Base-by-base conservation (phyloP, 1,140 invertebrate genomes). In the Aphelenchoides fujianensis region DNA sequence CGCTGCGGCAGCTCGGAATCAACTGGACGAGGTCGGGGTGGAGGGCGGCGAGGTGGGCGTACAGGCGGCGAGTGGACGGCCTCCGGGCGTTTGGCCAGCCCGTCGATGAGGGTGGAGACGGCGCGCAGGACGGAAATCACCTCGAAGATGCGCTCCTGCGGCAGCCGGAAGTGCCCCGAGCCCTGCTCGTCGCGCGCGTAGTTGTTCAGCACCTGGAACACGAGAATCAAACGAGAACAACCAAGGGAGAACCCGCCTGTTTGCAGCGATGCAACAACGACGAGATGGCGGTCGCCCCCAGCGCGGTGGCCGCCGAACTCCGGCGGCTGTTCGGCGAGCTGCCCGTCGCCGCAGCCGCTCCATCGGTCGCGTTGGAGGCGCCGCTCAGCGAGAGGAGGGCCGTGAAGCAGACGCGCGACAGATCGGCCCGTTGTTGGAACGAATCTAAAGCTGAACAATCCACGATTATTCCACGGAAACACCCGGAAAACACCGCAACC, bases 381-480 rank as follows among this genome's bases (percentile, higher is more conserved):
- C 63, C 69, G 32, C 76, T 77, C 23, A 80, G 69, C 3, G 82
- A 80, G n/a, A 83, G 71, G 23, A 83, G 74, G 12, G 82, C 83
- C 68, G 82, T 81, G 62, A 83, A 83, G 70, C 82, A 83, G 23
- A 83, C 82, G 34, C 75, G 74, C 12, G 79, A 82, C 34, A 83
- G 68, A 48, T 84, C 82, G 30, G 79, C 70, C 32, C 82, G 70
- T 70, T 83, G 81, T 36, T 73, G 67, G 48, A 78, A 77, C 9
- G 79, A 75, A 72, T 84, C 82, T 84, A 76, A 83, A 83, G 83
- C 81, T 83, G 75, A 82, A 84, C 36, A 54, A 67, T 19, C 48
- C n/a, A 12, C 12, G 71, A 70, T n/a, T 16, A 71, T 70, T 69
- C 27, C 34, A 12, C 67, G 3, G 12, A 30, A 68, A 69, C 55